Percentiles rank a stretch among this genome's conserved stretches.
Evolutionary conservation across 92 coral and sea anemone genomes (phyloP).

Genomic region (Anthopleura xanthogrammica): DNA sequence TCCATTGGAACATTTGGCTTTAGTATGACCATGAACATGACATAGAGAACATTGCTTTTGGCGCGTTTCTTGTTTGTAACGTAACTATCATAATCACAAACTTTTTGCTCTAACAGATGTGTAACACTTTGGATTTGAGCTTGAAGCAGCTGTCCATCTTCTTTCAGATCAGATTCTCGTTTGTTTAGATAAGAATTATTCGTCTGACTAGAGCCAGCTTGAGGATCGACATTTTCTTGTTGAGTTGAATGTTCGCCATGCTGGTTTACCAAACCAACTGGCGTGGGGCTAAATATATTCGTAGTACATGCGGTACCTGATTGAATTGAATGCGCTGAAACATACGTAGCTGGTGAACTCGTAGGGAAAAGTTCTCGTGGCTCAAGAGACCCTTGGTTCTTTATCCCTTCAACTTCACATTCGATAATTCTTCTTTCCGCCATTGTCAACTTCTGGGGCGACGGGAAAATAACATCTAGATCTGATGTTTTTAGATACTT

Average conservation of each 20-base stretch:
- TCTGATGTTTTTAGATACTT: slow-evolving; percentile 21
- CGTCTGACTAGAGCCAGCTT: background rate
- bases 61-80: background rate
- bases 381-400: slow-evolving; percentile 26
- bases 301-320: slow-evolving; percentile 1
- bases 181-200: too few species aligned
- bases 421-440: slow-evolving; percentile 25
- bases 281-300: background rate
- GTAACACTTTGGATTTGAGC: too few species aligned
- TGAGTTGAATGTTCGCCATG: background rate
- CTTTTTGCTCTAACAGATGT: too few species aligned
- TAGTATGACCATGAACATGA: slow-evolving; percentile 33
- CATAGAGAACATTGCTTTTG: slow-evolving; percentile 40
- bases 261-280: background rate
- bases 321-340: slow-evolving; percentile 17
- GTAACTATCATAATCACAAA: slow-evolving; percentile 2
- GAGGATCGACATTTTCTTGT: background rate
- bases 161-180: slow-evolving; percentile 32
- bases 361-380: slow-evolving; percentile 31
- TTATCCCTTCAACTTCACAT: slow-evolving; percentile 19
- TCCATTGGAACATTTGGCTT: slow-evolving; percentile 20
- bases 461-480: slow-evolving; percentile 30
- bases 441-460: slow-evolving; percentile 22
- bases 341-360: slow-evolving; percentile 9
- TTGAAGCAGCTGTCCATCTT: background rate